These are phyloP conservation scores for Myiothlypis coronata DNA, from an alignment of 2,797 vertebrate species.

Conservation along the genomic window DNA sequence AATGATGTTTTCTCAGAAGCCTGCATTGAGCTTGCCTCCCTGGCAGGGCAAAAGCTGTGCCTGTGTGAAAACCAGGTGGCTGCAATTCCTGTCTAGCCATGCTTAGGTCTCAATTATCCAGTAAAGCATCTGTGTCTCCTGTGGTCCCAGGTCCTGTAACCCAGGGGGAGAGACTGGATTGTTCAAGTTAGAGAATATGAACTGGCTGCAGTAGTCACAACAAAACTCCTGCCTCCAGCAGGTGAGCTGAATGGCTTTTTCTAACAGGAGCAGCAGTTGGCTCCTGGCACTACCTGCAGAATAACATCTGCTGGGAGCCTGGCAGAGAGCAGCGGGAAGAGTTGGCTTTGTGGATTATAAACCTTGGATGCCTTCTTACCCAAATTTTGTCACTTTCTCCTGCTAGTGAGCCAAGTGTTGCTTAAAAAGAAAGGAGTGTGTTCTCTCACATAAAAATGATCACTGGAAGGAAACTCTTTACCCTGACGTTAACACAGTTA, in stretches of 20 bases:
- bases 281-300: not conserved
- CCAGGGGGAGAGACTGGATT: not conserved
- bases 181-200: not conserved
- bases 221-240: not conserved
- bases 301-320: not conserved
- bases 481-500: not conserved
- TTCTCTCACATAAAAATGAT: not conserved
- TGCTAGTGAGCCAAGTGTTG: not conserved
- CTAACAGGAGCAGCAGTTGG: not conserved
- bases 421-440: not conserved
- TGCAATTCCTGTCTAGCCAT: conserved; percentile 8
- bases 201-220: not conserved
- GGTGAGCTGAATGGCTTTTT: not conserved
- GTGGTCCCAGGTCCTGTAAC: not conserved
- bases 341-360: not conserved
- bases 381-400: not conserved
- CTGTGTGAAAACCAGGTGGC: conserved; percentile 17
- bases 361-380: not conserved
- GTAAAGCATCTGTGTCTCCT: not conserved
- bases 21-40: not conserved
- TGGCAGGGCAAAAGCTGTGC: not conserved
- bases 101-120: not conserved
- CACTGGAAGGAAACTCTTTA: not conserved
- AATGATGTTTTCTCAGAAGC: not conserved
- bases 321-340: not conserved